Base-by-base conservation (phyloP, 2,797 vertebrate genomes). In the Sebastiscus tertius region DNA sequence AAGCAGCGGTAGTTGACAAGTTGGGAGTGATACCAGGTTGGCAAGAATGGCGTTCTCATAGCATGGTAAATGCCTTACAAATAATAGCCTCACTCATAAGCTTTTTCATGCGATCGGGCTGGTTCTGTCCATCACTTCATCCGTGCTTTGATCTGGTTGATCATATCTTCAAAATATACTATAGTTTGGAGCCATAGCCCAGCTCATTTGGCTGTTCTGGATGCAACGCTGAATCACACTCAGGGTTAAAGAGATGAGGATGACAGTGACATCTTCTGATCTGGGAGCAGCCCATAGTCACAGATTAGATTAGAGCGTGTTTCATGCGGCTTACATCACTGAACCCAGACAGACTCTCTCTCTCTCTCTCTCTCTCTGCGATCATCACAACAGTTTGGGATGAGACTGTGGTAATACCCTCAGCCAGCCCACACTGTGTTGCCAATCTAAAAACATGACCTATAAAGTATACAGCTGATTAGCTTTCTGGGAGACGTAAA, bases 391-490 rank as follows among this genome's bases (percentile, higher is more conserved):
- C 62, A 26, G 46, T 68, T 68, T 54, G 66, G 31, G 49, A 68
- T 68, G 12, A 68, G 13, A 68, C 49, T 1, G n/a, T 55, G 29
- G 27, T 68, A 77, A 60, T 56, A 55, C 29, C 64, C 22, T 49
- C 54, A 65, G 29, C 71, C 70, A 52, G 49, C 71, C 59, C 26
- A 59, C 54, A 14, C 54, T 27, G 54, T 36, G 71, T 52, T 63
- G 63, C 62, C 75, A 65, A 73, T 66, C 52, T 74, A 63, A 79
- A 83, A 83, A 75, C 81, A 79, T 56, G 34, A 59, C 64, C 54
- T 26, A 34, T 71, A 29, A 61, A 80, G 31, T 56, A 34, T 16
- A 26, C 55, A 24, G 27, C 65, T 75, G 58, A 75, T 69, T 26
- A 63, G 52, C 58, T 58, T 73, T 69, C 18, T 61, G 36, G 33